Evolutionary conservation across 2,888 invertebrate genomes (phyloP).

Genomic region (Scaptomyza cyrtandrae): DNA sequence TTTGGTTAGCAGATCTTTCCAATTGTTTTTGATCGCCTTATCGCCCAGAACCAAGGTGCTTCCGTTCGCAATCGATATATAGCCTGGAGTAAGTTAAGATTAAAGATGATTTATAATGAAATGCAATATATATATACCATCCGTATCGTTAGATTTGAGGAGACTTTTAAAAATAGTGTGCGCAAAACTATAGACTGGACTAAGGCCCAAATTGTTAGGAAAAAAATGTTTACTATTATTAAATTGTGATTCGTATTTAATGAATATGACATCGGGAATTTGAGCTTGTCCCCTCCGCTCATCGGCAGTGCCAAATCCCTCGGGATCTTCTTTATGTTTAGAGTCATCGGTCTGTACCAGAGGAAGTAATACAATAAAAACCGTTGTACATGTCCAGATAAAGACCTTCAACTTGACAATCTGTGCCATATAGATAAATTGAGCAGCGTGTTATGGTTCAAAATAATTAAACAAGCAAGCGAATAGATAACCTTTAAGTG

Average conservation of each 20-base stretch:
- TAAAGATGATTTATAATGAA: not conserved
- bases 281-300: conserved; percentile 6
- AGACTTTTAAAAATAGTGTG: not conserved
- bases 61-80: not conserved
- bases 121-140: not conserved
- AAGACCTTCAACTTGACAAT: not conserved
- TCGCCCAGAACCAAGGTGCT: conserved; percentile 59
- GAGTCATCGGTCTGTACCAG: not conserved
- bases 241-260: not conserved
- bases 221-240: not conserved
- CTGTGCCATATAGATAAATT: not conserved
- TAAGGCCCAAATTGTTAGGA: not conserved
- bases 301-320: conserved; percentile 1
- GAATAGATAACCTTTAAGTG: not conserved
- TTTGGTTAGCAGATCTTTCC: conserved; percentile 85
- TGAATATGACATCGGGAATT: not conserved
- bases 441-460: not conserved
- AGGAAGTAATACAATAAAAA: not conserved
- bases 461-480: not conserved
- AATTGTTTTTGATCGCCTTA: conserved; percentile 82
- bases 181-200: not conserved
- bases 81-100: not conserved
- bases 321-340: too few relatives aligned
- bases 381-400: not conserved
- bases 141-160: too few relatives aligned